A percentile compares a stretch with the other conserved stretches of the same genome.
Evolutionary conservation across 2,113 vertebrate genomes (phyloP).

Genomic region (Polypterus bichir): DNA sequence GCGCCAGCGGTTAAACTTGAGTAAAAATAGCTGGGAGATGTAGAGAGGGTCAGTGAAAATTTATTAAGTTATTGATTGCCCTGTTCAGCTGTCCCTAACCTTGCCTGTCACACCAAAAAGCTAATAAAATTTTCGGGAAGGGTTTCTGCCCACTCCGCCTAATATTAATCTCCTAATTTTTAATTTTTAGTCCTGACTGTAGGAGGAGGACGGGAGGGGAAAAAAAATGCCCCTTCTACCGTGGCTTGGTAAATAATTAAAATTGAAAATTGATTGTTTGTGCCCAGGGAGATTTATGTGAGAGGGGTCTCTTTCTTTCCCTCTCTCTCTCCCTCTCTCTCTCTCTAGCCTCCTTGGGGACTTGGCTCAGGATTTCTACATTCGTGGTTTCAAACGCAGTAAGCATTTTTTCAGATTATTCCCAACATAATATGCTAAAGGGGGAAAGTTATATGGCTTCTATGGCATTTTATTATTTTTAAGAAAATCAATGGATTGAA

Average conservation of each 20-base stretch:
- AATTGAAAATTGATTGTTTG: constrained; percentile 89
- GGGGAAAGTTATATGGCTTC: constrained; percentile 50
- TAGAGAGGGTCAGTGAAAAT: constrained; percentile 37
- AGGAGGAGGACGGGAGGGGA: constrained; percentile 24
- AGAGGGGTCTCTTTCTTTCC: constrained; percentile 40
- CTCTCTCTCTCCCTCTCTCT: constrained; percentile 17
- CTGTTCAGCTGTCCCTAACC: constrained; percentile 40
- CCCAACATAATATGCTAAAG: constrained; percentile 74
- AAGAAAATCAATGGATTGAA: constrained; percentile 74
- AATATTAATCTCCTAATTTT: constrained; percentile 70
- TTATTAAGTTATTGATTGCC: constrained; percentile 60
- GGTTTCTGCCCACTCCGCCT: constrained; percentile 38
- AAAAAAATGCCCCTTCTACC: constrained; percentile 62
- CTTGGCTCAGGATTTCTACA: constrained; percentile 53
- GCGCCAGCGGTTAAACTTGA: constrained; percentile 30
- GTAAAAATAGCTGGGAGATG: constrained; percentile 29
- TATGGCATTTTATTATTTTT: constrained; percentile 60
- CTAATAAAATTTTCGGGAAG: constrained; percentile 37
- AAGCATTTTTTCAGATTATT: constrained; percentile 90
- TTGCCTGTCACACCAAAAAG: constrained; percentile 28
- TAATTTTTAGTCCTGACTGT: constrained; percentile 66
- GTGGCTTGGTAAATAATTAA: constrained; percentile 83
- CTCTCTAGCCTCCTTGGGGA: constrained; percentile 52
- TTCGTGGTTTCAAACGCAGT: constrained; percentile 63
- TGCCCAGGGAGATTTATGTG: constrained; percentile 74